phyloP scores from a whole-genome alignment of 2,888 invertebrate species.

The Tricholauxania praeusta region DNA sequence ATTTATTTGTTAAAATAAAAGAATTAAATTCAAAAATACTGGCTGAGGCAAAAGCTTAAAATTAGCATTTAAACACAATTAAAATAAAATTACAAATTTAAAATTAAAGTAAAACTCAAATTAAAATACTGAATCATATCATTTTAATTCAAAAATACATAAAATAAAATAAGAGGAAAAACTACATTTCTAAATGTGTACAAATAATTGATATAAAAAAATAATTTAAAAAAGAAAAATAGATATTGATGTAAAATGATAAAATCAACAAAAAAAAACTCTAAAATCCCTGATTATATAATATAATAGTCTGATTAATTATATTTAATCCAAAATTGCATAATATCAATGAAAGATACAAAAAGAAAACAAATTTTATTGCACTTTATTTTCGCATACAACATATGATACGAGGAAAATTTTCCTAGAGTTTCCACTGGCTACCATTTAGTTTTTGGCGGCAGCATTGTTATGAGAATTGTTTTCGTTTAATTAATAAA shows the following conservation, averaged over 20 bases:
- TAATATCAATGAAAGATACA: too few species aligned
- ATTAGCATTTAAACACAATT: constrained; percentile 46
- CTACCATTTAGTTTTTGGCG: not conserved
- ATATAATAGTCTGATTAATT: constrained; percentile 26
- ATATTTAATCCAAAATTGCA: constrained; percentile 8
- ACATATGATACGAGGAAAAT: constrained; percentile 1
- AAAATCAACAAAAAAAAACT: constrained; percentile 43
- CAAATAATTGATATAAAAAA: constrained; percentile 34
- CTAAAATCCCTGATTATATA: constrained; percentile 33
- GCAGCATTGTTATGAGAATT: constrained; percentile 41
- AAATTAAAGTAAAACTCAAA: not conserved
- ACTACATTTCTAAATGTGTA: constrained; percentile 27
- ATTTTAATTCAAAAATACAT: too few species aligned
- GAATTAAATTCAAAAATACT: constrained; percentile 49
- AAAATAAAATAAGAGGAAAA: not conserved
- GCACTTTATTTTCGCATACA: not conserved
- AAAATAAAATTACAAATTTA: constrained; percentile 1
- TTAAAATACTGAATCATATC: too few species aligned
- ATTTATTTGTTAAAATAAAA: constrained; percentile 15
- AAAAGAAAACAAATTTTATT: not conserved
- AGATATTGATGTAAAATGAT: constrained; percentile 41
- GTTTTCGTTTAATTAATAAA: constrained; percentile 37
- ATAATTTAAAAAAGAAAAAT: constrained; percentile 37
- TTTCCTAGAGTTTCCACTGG: not conserved
- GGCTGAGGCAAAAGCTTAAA: constrained; percentile 59